A percentile compares a stretch with the other conserved stretches of the same genome.
Evolutionary conservation across 1,140 invertebrate species (phyloP).

Genomic region (Drosophila triauraria): DNA sequence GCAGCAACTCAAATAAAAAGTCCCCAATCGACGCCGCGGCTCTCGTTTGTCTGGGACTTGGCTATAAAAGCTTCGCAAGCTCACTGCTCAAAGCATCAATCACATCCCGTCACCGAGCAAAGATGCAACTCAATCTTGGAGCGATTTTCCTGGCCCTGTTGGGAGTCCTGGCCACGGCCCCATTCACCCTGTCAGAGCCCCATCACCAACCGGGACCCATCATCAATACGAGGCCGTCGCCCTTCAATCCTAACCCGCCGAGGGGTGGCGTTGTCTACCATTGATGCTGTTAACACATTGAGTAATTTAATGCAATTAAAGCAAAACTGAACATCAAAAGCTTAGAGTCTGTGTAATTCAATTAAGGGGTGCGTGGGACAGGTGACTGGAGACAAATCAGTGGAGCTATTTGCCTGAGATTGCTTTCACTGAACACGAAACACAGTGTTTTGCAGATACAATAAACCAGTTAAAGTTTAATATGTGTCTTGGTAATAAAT

Average conservation of each 20-base stretch:
- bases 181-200: conserved; percentile 1
- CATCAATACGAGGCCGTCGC: conserved; percentile 49
- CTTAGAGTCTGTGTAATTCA: conserved; percentile 31
- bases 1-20: conserved; percentile 43
- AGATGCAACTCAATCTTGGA: conserved; percentile 69
- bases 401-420: no score
- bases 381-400: conserved; percentile 1
- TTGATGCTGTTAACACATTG: conserved; percentile 67
- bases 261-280: no score
- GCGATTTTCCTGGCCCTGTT: conserved; percentile 44
- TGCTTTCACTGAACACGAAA: background rate
- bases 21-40: conserved; percentile 30
- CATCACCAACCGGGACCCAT: conserved; percentile 35
- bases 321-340: conserved; percentile 56
- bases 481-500: background rate
- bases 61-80: conserved; percentile 57
- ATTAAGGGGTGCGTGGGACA: conserved; percentile 34
- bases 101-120: conserved; percentile 43
- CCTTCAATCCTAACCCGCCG: conserved; percentile 62
- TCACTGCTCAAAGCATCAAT: conserved; percentile 53
- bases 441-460: background rate
- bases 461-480: background rate
- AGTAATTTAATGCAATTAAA: conserved; percentile 70
- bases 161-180: conserved; percentile 24
- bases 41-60: conserved; percentile 21